A percentile compares a stretch with the other conserved stretches of the same genome.
Evolutionary conservation across 1,140 invertebrate genomes (phyloP).

Genomic region (Papilio polytes): DNA sequence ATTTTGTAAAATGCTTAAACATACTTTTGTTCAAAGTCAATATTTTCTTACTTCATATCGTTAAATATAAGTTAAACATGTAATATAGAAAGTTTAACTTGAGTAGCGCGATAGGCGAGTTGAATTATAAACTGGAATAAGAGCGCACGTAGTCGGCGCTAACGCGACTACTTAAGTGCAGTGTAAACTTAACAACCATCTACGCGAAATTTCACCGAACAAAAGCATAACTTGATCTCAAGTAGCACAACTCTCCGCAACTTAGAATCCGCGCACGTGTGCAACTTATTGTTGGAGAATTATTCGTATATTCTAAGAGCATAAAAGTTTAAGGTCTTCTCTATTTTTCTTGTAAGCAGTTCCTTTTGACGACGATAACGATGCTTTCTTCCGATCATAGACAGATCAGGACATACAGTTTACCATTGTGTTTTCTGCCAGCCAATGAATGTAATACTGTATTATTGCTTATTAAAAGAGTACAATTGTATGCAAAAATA

Average conservation of each 20-base stretch:
- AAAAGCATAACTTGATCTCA: conserved; percentile 33
- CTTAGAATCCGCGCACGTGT: neutral
- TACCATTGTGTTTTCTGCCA: too few relatives aligned
- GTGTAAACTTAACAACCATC: conserved; percentile 33
- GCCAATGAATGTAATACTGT: too few relatives aligned
- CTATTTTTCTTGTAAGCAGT: neutral
- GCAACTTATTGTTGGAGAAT: neutral
- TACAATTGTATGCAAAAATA: neutral
- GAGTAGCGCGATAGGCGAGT: neutral
- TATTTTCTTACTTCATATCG: too few relatives aligned
- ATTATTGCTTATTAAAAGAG: too few relatives aligned
- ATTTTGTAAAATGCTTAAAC: too few relatives aligned
- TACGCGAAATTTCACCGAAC: conserved; percentile 25
- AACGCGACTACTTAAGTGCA: conserved; percentile 31
- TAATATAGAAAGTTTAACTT: neutral
- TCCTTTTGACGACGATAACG: neutral
- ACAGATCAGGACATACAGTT: too few relatives aligned
- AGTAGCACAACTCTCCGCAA: conserved; percentile 6
- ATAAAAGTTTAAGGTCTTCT: neutral
- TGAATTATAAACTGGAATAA: conserved; percentile 14
- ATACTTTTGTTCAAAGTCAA: too few relatives aligned
- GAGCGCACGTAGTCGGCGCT: conserved; percentile 26
- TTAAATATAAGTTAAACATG: neutral
- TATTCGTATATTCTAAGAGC: neutral
- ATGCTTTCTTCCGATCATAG: too few relatives aligned